Conservation (phyloP, 2,797 vertebrate genomes). For the Ispidina lecontei region DNA sequence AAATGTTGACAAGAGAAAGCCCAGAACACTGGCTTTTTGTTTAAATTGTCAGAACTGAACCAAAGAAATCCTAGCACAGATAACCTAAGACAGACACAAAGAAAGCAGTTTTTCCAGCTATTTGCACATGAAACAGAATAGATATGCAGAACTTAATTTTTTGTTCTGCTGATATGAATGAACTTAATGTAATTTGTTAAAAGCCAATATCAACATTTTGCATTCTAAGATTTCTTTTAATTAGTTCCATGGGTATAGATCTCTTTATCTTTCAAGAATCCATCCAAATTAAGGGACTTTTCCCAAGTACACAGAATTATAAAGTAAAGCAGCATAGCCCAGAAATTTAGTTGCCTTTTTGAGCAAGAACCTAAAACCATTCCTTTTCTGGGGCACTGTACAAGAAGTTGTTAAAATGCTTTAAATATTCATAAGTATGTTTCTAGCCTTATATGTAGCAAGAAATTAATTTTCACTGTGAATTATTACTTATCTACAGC, state of each 20-base stretch:
- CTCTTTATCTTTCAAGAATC: neutral
- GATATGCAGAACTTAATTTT: neutral
- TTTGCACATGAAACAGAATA: neutral
- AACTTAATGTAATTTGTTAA: neutral
- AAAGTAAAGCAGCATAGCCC: neutral
- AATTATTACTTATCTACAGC: neutral
- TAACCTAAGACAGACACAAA: conserved; percentile 17
- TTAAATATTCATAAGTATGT: neutral
- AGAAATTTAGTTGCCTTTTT: neutral
- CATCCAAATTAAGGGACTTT: neutral
- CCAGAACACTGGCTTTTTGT: neutral
- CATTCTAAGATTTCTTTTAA: neutral
- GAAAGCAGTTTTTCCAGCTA: conserved; percentile 9
- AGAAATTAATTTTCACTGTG: neutral
- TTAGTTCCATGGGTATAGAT: neutral
- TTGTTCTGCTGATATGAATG: neutral
- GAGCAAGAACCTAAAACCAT: neutral
- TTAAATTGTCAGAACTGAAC: conserved; percentile 9
- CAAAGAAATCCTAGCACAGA: neutral
- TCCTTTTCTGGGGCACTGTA: neutral
- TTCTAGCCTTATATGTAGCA: neutral
- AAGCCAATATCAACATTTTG: neutral
- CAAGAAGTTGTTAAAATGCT: neutral
- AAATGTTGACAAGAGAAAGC: neutral
- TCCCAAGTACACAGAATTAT: neutral